Conservation (phyloP, 2,888 invertebrate genomes). For the Ptilodon capucinus region DNA sequence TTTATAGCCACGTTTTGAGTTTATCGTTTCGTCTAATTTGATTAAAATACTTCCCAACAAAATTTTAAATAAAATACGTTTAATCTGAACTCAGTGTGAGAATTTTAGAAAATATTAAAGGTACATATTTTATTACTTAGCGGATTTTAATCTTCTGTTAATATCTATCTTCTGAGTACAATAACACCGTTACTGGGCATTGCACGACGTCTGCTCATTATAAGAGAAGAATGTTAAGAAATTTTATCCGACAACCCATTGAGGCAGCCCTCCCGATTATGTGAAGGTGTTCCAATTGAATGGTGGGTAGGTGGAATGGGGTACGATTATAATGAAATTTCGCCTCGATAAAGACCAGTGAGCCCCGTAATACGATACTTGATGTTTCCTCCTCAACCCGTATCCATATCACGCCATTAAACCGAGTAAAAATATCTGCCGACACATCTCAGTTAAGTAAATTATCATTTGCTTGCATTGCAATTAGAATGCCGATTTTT, state of each 20-base stretch:
- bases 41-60: constrained; percentile 13
- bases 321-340: constrained; percentile 81
- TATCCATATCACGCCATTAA: constrained; percentile 80
- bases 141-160: constrained; percentile 73
- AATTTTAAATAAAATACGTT: constrained; percentile 18
- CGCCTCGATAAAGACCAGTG: constrained; percentile 77
- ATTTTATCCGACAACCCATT: constrained; percentile 82
- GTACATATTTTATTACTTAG: constrained; percentile 58
- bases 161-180: constrained; percentile 74
- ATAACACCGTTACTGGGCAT: constrained; percentile 79
- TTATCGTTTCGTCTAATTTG: not conserved
- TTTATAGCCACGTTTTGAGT: not conserved
- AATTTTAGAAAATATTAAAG: constrained; percentile 52
- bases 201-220: constrained; percentile 78
- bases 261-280: constrained; percentile 79
- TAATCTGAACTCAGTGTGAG: constrained; percentile 16
- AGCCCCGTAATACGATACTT: constrained; percentile 78
- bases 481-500: constrained; percentile 35
- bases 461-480: constrained; percentile 57
- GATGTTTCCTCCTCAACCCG: constrained; percentile 78
- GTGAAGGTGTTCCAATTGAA: constrained; percentile 81
- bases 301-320: constrained; percentile 70
- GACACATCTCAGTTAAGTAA: constrained; percentile 72
- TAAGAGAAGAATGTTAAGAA: constrained; percentile 79
- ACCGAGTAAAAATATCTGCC: constrained; percentile 76